phyloP scores from a whole-genome alignment of 2,888 invertebrate genomes.

The Andrena bicolor region DNA sequence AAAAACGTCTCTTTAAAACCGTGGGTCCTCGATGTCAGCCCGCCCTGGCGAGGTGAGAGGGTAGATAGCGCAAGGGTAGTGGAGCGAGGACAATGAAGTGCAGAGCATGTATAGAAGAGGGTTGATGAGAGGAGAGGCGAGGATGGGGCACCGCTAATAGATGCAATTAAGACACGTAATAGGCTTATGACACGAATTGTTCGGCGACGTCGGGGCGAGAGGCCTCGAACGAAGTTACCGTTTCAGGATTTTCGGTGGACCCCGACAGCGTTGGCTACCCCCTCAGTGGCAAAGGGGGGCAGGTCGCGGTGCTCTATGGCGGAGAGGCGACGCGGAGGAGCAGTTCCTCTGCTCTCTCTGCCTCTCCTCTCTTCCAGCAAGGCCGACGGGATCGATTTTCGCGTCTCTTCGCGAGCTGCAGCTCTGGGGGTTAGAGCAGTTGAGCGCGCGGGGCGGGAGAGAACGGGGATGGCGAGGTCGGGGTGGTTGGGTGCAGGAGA shows the following conservation, averaged over 20 bases:
- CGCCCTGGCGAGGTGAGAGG: background rate
- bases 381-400: slow-evolving; percentile 65
- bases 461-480: background rate
- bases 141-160: slow-evolving; percentile 76
- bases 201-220: slow-evolving; percentile 61
- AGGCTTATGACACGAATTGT: slow-evolving; percentile 72
- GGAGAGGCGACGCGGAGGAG: slow-evolving; percentile 46
- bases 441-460: slow-evolving; percentile 4
- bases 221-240: slow-evolving; percentile 75
- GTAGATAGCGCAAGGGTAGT: background rate
- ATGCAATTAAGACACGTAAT: slow-evolving; percentile 83
- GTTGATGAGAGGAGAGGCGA: background rate
- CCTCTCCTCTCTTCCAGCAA: slow-evolving; percentile 25
- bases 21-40: background rate
- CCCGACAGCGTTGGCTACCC: slow-evolving; percentile 1
- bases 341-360: slow-evolving; percentile 29
- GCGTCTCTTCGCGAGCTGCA: slow-evolving; percentile 57
- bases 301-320: slow-evolving; percentile 29
- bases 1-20: background rate
- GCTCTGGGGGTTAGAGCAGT: slow-evolving; percentile 24
- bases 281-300: slow-evolving; percentile 28
- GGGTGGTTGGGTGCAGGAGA: slow-evolving; percentile 11
- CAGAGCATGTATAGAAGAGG: background rate
- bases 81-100: slow-evolving; percentile 32
- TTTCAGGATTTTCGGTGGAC: slow-evolving; percentile 73